Evolutionary conservation across 2,888 invertebrate genomes (phyloP).

Genomic region (Noctua fimbriata): DNA sequence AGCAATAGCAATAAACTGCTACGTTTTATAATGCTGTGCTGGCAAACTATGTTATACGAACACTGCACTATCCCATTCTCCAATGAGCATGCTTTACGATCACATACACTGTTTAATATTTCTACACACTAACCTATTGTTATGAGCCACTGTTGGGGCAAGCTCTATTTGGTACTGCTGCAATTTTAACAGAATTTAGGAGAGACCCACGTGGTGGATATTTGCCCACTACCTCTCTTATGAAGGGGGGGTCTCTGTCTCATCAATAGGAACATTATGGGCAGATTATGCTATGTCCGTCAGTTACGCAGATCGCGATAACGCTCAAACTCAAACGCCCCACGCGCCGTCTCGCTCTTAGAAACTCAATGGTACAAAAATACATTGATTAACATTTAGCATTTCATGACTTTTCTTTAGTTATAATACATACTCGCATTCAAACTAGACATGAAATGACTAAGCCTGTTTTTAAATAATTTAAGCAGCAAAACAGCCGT

Average conservation of each 20-base stretch:
- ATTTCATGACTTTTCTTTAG: not conserved
- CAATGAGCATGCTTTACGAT: constrained; percentile 36
- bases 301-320: not conserved
- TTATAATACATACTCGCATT: not conserved
- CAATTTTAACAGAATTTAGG: constrained; percentile 8
- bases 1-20: constrained; percentile 41
- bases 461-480: not conserved
- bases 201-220: not conserved
- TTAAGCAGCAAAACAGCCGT: not conserved
- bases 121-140: constrained; percentile 13
- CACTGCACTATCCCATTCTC: constrained; percentile 13
- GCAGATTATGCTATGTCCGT: not conserved
- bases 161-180: not conserved
- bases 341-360: no score
- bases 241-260: not conserved
- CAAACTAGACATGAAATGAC: not conserved
- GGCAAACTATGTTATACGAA: constrained; percentile 9
- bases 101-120: constrained; percentile 39
- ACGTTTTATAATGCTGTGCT: constrained; percentile 31
- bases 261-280: not conserved
- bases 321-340: no score
- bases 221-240: not conserved
- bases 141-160: not conserved
- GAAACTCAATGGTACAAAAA: not conserved
- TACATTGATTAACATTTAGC: not conserved